These are phyloP conservation scores for Poecile montanus DNA, from an alignment of 2,797 vertebrate species.

Conservation along the genomic window DNA sequence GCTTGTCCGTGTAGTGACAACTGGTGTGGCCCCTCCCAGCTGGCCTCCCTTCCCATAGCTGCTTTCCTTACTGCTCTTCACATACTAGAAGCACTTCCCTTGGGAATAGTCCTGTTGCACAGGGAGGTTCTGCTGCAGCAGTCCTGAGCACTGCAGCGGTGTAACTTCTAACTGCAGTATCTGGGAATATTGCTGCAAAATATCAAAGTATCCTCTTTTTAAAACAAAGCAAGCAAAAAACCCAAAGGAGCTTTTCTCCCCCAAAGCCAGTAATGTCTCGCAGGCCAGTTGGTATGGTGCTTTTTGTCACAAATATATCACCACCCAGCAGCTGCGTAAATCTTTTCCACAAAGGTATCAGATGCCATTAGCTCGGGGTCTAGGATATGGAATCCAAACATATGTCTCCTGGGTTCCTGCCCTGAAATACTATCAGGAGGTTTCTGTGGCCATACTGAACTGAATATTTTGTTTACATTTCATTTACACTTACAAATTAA, in stretches of 20 bases:
- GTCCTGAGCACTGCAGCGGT: neutral
- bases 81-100: neutral
- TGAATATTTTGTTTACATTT: conserved; percentile 69
- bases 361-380: neutral
- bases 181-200: neutral
- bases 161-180: neutral
- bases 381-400: conserved; percentile 5
- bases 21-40: neutral
- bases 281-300: neutral
- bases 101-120: neutral
- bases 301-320: neutral
- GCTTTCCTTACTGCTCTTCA: neutral
- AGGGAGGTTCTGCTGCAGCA: neutral
- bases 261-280: neutral
- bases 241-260: neutral
- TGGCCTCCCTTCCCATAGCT: neutral
- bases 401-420: neutral
- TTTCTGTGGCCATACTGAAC: conserved; percentile 34
- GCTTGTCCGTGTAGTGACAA: neutral
- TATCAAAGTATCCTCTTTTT: neutral
- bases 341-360: conserved; percentile 6
- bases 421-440: neutral
- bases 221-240: neutral
- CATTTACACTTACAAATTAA: conserved; percentile 66
- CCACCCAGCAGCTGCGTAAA: neutral